A percentile compares a stretch with the other conserved stretches of the same genome.
phyloP scores from a whole-genome alignment of 2,797 vertebrate genomes.

The Delichon dasypus region DNA sequence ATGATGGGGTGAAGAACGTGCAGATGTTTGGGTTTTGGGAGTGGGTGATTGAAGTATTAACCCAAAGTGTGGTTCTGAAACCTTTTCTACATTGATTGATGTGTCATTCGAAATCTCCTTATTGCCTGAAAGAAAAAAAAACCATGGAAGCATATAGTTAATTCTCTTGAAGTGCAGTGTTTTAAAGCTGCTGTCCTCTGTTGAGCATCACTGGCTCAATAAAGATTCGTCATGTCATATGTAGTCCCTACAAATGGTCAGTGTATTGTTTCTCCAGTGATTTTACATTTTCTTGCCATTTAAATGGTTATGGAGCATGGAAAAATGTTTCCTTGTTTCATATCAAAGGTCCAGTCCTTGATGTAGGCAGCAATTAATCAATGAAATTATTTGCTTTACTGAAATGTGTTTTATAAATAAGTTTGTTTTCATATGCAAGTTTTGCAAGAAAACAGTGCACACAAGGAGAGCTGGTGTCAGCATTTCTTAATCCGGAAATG shows the following conservation, averaged over 20 bases:
- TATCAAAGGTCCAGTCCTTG: not conserved
- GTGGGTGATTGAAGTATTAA: not conserved
- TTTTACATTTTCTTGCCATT: not conserved
- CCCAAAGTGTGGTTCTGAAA: not conserved
- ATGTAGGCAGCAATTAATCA: conserved; percentile 16
- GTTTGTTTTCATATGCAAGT: not conserved
- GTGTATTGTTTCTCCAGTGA: not conserved
- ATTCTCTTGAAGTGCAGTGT: not conserved
- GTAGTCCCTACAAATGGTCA: not conserved
- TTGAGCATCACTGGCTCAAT: not conserved
- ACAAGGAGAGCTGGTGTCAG: not conserved
- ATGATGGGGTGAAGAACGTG: not conserved
- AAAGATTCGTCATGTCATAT: not conserved
- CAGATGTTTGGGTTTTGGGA: not conserved
- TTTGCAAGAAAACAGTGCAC: not conserved
- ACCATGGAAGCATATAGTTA: not conserved
- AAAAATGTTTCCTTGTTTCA: not conserved
- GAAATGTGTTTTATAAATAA: conserved; percentile 44
- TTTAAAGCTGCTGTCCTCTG: not conserved
- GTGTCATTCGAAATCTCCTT: conserved; percentile 29
- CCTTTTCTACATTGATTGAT: not conserved
- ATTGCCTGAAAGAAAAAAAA: conserved; percentile 12
- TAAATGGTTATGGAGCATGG: not conserved
- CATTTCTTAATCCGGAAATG: conserved; percentile 46
- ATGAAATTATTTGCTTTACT: conserved; percentile 4